These are phyloP conservation scores for Epizoanthus fatuus DNA, from an alignment of 92 coral and sea anemone species.

Conservation along the genomic window DNA sequence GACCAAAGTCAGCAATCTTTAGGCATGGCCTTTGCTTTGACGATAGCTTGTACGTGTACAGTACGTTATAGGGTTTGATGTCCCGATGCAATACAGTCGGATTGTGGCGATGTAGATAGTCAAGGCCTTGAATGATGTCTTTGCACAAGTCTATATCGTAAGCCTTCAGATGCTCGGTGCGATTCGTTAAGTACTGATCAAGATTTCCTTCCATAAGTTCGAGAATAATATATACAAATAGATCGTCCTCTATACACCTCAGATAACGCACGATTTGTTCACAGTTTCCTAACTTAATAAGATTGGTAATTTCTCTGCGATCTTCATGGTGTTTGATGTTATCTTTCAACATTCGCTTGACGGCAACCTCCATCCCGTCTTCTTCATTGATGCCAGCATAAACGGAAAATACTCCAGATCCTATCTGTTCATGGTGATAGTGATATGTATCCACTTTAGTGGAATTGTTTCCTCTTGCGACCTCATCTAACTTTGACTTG, in stretches of 20 bases:
- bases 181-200: neutral
- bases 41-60: neutral
- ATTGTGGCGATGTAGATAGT: neutral
- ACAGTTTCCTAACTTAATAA: neutral
- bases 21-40: no score
- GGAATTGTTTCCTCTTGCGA: no score
- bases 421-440: conserved; percentile 5
- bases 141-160: neutral
- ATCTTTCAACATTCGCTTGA: neutral
- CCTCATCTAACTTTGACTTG: no score
- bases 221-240: neutral
- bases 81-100: conserved; percentile 20
- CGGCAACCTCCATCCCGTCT: conserved; percentile 12
- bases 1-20: no score
- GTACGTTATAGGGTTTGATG: conserved; percentile 13
- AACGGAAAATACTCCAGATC: neutral
- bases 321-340: conserved; percentile 1
- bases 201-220: conserved; percentile 39
- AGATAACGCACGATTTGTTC: conserved; percentile 3
- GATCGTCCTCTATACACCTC: neutral
- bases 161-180: neutral
- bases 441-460: neutral
- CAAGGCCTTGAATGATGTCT: conserved; percentile 3
- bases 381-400: conserved; percentile 14
- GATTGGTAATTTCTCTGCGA: neutral